phyloP scores from a whole-genome alignment of 1,140 invertebrate genomes.

The Lucilia sericata region DNA sequence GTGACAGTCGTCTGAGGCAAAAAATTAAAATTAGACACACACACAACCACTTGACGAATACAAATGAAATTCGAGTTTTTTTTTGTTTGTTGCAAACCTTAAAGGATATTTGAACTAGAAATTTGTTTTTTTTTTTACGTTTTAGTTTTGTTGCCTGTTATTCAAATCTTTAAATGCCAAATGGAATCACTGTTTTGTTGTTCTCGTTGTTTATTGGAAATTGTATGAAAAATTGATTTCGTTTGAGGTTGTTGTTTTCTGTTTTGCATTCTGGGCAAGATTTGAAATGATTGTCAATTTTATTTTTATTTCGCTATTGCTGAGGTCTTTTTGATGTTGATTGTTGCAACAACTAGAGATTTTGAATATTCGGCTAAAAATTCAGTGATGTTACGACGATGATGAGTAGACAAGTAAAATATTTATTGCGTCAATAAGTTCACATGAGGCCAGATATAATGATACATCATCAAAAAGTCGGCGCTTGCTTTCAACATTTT shows the following conservation, averaged over 20 bases:
- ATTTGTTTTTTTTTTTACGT: too few species aligned
- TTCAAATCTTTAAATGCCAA: conserved; percentile 3
- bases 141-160: background rate
- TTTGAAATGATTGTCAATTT: background rate
- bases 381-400: background rate
- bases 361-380: background rate
- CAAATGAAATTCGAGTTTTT: background rate
- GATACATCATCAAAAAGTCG: background rate
- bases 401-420: conserved; percentile 7
- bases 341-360: conserved; percentile 9
- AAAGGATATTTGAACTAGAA: too few species aligned
- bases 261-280: background rate
- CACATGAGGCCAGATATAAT: conserved; percentile 6
- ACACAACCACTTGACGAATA: background rate
- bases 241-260: conserved; percentile 2
- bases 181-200: conserved; percentile 1
- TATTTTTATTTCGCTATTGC: background rate
- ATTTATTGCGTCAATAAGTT: background rate
- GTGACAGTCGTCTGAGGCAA: background rate
- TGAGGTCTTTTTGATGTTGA: background rate
- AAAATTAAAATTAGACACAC: too few species aligned
- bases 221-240: conserved; percentile 9
- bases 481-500: background rate
- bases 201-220: background rate
- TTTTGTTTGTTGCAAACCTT: too few species aligned